Percentiles rank a stretch among this genome's conserved stretches.
These are phyloP conservation scores for Rhinogobius similis DNA, from an alignment of 2,113 vertebrate species.

Conservation along the genomic window DNA sequence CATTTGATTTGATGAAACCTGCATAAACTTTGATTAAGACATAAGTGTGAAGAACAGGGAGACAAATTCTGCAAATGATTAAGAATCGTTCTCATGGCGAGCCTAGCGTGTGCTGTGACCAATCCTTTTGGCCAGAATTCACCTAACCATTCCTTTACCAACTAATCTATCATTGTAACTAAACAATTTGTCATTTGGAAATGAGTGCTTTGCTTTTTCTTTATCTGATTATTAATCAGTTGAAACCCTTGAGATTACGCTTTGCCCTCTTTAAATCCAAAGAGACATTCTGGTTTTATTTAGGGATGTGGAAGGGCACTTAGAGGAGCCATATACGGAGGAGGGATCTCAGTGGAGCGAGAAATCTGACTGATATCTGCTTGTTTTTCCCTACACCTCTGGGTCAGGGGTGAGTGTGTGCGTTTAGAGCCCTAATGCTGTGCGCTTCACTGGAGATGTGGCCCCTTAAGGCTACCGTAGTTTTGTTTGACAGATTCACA, in stretches of 20 bases:
- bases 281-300: slow-evolving; percentile 1
- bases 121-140: too few species aligned
- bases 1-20: too few species aligned
- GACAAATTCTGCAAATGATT: too few species aligned
- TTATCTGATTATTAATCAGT: slow-evolving; percentile 27
- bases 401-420: slow-evolving; percentile 55
- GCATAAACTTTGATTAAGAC: too few species aligned
- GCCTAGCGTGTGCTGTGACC: too few species aligned
- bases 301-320: slow-evolving; percentile 64
- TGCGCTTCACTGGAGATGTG: slow-evolving; percentile 20
- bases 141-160: too few species aligned
- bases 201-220: too few species aligned
- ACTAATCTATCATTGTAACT: too few species aligned
- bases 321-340: slow-evolving; percentile 47
- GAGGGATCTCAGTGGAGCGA: slow-evolving; percentile 67
- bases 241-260: slow-evolving; percentile 15
- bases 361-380: slow-evolving; percentile 65
- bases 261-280: slow-evolving; percentile 22
- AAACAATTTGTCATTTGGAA: too few species aligned
- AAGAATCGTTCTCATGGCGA: too few species aligned
- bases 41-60: too few species aligned
- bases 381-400: slow-evolving; percentile 56
- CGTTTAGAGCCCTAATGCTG: slow-evolving; percentile 19
- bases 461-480: slow-evolving; percentile 13
- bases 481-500: slow-evolving; percentile 38